Evolutionary conservation across 1,140 invertebrate genomes (phyloP).

Genomic region (Drosophila nigrodunni): DNA sequence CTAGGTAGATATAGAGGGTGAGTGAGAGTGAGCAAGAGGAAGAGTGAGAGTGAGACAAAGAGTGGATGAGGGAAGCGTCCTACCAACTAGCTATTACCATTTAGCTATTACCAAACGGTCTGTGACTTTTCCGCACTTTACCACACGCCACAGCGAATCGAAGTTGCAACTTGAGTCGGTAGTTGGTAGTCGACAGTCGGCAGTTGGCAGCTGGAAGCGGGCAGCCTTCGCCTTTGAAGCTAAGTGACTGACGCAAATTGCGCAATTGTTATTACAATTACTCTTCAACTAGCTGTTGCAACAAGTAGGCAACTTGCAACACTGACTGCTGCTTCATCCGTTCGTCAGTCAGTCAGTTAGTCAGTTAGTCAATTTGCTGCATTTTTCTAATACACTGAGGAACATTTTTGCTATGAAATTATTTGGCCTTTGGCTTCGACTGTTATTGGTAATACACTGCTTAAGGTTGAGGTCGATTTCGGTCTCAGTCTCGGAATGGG

Average conservation of each 20-base stretch:
- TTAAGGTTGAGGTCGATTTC: slow-evolving; percentile 14
- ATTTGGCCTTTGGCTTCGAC: slow-evolving; percentile 61
- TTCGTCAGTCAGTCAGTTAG: slow-evolving; percentile 17
- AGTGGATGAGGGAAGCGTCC: background rate
- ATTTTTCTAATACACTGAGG: slow-evolving; percentile 72
- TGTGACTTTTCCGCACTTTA: slow-evolving; percentile 74
- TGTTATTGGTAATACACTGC: background rate
- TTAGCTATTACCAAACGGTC: slow-evolving; percentile 31
- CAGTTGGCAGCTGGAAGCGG: too few relatives aligned
- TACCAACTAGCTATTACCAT: slow-evolving; percentile 63
- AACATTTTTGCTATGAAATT: slow-evolving; percentile 54
- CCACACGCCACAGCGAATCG: slow-evolving; percentile 56
- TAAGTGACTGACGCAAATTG: slow-evolving; percentile 80
- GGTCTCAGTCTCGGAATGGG: background rate
- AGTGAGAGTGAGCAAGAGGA: too few relatives aligned
- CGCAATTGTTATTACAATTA: slow-evolving; percentile 82
- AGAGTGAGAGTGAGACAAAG: too few relatives aligned
- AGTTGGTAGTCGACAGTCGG: too few relatives aligned
- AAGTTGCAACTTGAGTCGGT: slow-evolving; percentile 16
- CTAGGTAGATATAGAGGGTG: too few relatives aligned
- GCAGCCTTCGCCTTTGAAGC: slow-evolving; percentile 40
- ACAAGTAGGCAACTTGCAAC: slow-evolving; percentile 30
- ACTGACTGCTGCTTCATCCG: slow-evolving; percentile 15
- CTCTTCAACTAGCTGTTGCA: slow-evolving; percentile 61
- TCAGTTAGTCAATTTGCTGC: slow-evolving; percentile 32